Base-by-base conservation (phyloP, 2,113 vertebrate species). In the Pterocles gutturalis region DNA sequence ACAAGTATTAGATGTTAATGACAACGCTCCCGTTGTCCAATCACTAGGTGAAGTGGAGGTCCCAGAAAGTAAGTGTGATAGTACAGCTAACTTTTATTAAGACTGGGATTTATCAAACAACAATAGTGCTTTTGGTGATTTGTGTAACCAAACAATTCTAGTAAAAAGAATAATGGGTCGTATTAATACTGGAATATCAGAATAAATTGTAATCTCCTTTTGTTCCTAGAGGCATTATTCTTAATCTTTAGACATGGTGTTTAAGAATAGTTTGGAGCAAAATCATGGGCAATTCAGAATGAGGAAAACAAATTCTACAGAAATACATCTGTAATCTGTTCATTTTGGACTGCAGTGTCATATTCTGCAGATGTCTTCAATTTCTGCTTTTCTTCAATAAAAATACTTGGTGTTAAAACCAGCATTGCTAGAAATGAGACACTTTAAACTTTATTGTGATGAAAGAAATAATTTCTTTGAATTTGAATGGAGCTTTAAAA, bases 1-100 rank as follows among this genome's bases (percentile, higher is more conserved):
- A 95, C 98, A 99, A 49, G 99, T 99, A 89, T 98, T 98, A 66
- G 99, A 99, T 60, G 62, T 99, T 91, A 99, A 99, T 61, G 99
- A 99, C 97, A 99, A 99, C 19, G 97, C 97, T 61, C 99, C 99
- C 1, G 58, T 95, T 81, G 97, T 99, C 55, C 98, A 98, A 11
- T 97, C 97, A 20, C 97, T 97, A 62, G 97, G 98, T 83, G 96
- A 98, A 72, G 97, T 99, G 53, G 71, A 98, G 57, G 97, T 99
- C 90, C 95, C 98, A 84, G 99, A 99, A 97, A 98, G 99, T 99
- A 98, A 98, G 99, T 97, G 38, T 93, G 75, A 62, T 58, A 19
- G 8, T 36, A 41, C 49, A 65, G 65, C 29, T 67, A 41, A 38
- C 9, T 71, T 88, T 90, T 90, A 2, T 53, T 78, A 67, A 73